A percentile compares a stretch with the other conserved stretches of the same genome.
Conservation (phyloP, 2,888 invertebrate species). For the Caradrina kadenii region DNA sequence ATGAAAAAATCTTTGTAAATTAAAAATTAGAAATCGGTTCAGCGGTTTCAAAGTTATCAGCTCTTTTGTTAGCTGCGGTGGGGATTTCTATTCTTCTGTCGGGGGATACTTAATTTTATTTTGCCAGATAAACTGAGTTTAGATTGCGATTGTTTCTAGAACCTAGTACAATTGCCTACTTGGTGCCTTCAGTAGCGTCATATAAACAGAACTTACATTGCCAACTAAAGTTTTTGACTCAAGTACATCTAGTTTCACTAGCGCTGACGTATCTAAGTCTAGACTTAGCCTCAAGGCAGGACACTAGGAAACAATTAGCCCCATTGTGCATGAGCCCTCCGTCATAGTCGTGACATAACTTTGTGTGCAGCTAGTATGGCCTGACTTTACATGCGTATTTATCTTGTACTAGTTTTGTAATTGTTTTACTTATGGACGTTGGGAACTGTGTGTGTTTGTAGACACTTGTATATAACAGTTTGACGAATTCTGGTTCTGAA, state of each 20-base stretch:
- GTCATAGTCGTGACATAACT: conserved; percentile 27
- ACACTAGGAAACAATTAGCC: conserved; percentile 56
- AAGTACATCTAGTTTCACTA: conserved; percentile 16
- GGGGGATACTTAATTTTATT: too few relatives aligned
- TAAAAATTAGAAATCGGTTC: too few relatives aligned
- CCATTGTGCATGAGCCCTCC: conserved; percentile 46
- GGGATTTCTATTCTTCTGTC: too few relatives aligned
- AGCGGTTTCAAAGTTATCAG: too few relatives aligned
- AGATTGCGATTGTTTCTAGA: too few relatives aligned
- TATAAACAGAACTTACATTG: conserved; percentile 7
- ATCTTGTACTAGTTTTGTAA: conserved; percentile 26
- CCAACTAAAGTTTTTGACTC: background rate
- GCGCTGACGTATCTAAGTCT: conserved; percentile 13
- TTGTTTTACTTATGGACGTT: background rate
- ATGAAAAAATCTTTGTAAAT: too few relatives aligned
- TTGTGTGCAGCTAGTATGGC: conserved; percentile 24
- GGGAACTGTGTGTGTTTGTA: background rate
- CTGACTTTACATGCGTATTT: conserved; percentile 29
- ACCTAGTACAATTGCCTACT: too few relatives aligned
- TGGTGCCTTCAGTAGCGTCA: too few relatives aligned
- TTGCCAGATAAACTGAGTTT: too few relatives aligned
- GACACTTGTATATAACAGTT: background rate
- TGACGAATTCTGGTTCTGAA: background rate
- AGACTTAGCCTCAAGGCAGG: conserved; percentile 44
- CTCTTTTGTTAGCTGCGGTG: too few relatives aligned